Evolutionary conservation across 2,888 invertebrate genomes (phyloP).

Genomic region (Venusia cambrica): DNA sequence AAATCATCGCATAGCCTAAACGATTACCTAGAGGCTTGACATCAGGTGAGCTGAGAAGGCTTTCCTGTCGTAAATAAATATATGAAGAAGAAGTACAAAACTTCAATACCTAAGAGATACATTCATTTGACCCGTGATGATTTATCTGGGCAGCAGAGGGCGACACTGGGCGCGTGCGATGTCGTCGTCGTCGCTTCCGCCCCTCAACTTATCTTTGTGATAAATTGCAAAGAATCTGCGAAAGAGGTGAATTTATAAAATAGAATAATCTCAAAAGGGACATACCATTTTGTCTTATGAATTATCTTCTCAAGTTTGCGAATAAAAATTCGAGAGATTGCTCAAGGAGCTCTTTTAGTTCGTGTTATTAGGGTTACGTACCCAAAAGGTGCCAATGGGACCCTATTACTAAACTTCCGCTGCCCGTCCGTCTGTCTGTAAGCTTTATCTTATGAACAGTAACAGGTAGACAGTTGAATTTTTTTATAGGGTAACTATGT

Average conservation of each 20-base stretch:
- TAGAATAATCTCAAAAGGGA: conserved; percentile 39
- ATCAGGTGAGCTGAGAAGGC: too few relatives aligned
- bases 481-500: too few relatives aligned
- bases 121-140: conserved; percentile 62
- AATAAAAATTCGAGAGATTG: conserved; percentile 36
- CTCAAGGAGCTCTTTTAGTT: conserved; percentile 27
- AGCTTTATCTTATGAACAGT: too few relatives aligned
- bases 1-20: too few relatives aligned
- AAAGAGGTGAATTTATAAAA: conserved; percentile 53
- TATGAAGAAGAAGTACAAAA: conserved; percentile 46
- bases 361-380: conserved; percentile 27
- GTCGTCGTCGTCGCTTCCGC: conserved; percentile 57
- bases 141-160: conserved; percentile 51
- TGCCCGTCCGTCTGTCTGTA: too few relatives aligned
- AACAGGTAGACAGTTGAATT: too few relatives aligned
- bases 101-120: conserved; percentile 56
- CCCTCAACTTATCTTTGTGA: conserved; percentile 59
- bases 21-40: too few relatives aligned
- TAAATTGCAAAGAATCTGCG: conserved; percentile 63
- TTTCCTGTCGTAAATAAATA: too few relatives aligned
- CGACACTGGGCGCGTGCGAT: conserved; percentile 47
- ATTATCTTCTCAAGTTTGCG: conserved; percentile 34
- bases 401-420: too few relatives aligned
- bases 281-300: conserved; percentile 32
- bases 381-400: too few relatives aligned